Evolutionary conservation across 2,888 invertebrate species (phyloP), one percentile per base, ranked within the genome.

Genomic region (Shargacucullia verbasci): DNA sequence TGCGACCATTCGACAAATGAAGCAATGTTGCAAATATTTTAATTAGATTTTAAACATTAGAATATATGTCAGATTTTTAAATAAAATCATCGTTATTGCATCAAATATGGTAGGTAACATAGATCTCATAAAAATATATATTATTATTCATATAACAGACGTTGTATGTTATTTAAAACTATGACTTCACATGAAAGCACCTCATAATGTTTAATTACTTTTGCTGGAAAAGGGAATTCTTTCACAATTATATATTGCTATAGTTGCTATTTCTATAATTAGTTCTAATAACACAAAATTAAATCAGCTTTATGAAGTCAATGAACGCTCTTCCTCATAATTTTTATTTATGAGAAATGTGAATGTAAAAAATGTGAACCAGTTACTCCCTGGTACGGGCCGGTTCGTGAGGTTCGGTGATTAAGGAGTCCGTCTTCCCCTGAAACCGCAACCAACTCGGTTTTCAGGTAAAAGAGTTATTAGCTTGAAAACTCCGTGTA

Each of bases 331-430:
- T 43, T 50, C 15, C 38, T 56, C 57, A 74, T 67, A 58, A 62
- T 70, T 60, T 25, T 73, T 72, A 64, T 69, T 69, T 75, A 72
- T 72, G 58, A 62, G 58, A 53, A 68, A 67, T 60, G 40, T 54
- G 45, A 39, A 58, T 59, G 37, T 69, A 57, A 76, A 75, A 75
- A 73, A 75, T 69, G 47, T 45, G 69, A 64, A 44, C 73, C 69
- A 64, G 64, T 35, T 55, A 14, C 56, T 29, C 55, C 37, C 57
- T 64, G 41, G 37, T 10, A 67, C 67, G 41, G 39, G 7, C 33
- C 39, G 47, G 35, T 81, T 85, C 86, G 86, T 86, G 85, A 83
- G 82, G 64, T 53, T 67, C 25, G 69, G 84, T 86, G 85, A 86
- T 86, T 85, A 86, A 85, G 76, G 73, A 66, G 46, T 59, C 40